Base-by-base conservation (phyloP, 2,113 vertebrate genomes). In the Brachionichthys hirsutus region DNA sequence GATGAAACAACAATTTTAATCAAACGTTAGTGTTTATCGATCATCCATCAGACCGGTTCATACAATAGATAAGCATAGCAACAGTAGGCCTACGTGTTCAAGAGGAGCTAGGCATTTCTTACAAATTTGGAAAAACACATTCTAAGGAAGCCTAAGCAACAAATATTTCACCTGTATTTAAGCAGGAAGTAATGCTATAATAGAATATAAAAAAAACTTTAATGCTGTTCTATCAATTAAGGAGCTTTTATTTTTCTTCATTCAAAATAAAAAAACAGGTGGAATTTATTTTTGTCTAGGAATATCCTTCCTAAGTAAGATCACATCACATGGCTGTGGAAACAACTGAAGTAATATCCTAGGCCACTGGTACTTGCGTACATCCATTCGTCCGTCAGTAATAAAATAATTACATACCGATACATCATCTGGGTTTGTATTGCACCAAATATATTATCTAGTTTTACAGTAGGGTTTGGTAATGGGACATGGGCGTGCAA, bases 341-440 rank as follows among this genome's bases (percentile, higher is more conserved):
- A 49, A 75, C 24, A 49, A 69, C 59, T 67, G 42, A 70, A 81
- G 46, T 57, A 59, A 82, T 61, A 80, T 72, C 70, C 63, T 59
- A 66, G 69, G 77, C 62, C 73, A 80, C 38, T 49, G 65, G 82
- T 78, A 58, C 63, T 82, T 47, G 57, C 59, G 63, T 85, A 86
- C 86, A 89, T 88, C 85, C 86, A 87, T 78, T 73, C 16, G 43
- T 87, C 86, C 72, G 82, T 84, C 80, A 86, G 77, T 75, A 82
- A 86, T 83, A 79, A 85, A 82, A 85, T 85, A 73, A 81, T 58
- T 69, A 77, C 67, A 82, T 69, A 73, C 54, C 66, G 81, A 81
- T 81, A 85, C 80, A 83, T 69, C 69, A 72, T 88, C 78, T 86
- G 83, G 75, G 36, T 80, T 85, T 82, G 75, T 90, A 87, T 91